Evolutionary conservation across 2,888 invertebrate genomes (phyloP), one percentile per base, ranked within the genome.

Genomic region (Lasioglossum morio): DNA sequence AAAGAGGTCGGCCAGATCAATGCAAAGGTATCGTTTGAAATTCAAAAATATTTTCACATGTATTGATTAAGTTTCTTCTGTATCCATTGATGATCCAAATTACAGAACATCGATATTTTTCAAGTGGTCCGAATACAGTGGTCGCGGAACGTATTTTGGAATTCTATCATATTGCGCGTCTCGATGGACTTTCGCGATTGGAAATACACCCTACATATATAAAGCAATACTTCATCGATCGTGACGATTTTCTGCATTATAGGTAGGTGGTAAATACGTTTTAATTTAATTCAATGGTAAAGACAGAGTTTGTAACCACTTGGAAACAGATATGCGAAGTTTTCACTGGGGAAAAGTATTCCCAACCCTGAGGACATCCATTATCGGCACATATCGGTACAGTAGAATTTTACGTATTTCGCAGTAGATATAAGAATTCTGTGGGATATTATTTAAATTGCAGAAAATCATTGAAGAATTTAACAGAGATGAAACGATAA

Each of bases 141-240:
- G 95, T 95, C 37, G 92, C 93, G n/a, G 92, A 93, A 77, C 94
- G 96, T 86, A 94, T 92, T 2, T 93, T 96, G 70, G 94, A 95
- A 82, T 97, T 96, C 94, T 96, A 96, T 92, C 90, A 95, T 92
- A 93, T 95, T 85, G 97, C 97, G 0, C 96, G 98, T 4, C 94
- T 97, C 10, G 98, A 98, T 93, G 97, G 98, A 5, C 95, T 98
- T 60, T 95, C 95, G 1, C 96, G 95, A 85, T 94, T 97, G 4
- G 96, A 96, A 88, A 96, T 97, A 89, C 95, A 96, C 1, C 94
- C 96, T 0, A 93, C 96, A 2, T 95, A 95, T 27, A 95, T 97
- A 76, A 95, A 95, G 4, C 96, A 97, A 87, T 94, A 96, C 85
- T 98, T 96, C 89, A 95, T 96, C 0, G 94, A 96, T 23, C 96